Evolutionary conservation across 2,797 vertebrate genomes (phyloP).

Genomic region (Liasis olivaceus): DNA sequence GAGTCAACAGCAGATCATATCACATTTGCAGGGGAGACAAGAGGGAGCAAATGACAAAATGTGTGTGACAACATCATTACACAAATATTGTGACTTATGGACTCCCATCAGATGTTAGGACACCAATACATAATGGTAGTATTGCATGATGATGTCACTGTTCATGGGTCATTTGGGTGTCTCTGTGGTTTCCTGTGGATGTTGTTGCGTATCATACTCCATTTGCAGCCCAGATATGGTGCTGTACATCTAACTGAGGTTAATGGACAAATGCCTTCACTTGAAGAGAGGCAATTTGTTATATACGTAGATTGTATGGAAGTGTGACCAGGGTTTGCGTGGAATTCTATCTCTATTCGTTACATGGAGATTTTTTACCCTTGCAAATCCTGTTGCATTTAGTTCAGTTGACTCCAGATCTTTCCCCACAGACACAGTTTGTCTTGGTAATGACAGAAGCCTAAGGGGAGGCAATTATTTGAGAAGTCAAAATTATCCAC

Average conservation of each 20-base stretch:
- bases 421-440: conserved; percentile 33
- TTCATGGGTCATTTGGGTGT: not conserved
- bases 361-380: not conserved
- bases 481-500: conserved; percentile 65
- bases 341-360: not conserved
- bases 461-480: conserved; percentile 65
- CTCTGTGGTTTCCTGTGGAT: not conserved
- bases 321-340: not conserved
- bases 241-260: not conserved
- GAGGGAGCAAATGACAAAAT: not conserved
- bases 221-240: not conserved
- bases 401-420: conserved; percentile 34
- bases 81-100: not conserved
- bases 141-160: not conserved
- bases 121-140: not conserved
- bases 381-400: not conserved
- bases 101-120: not conserved
- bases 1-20: not conserved
- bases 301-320: not conserved
- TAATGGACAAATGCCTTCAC: not conserved
- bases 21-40: not conserved
- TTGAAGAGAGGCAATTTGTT: not conserved
- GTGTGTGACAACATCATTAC: not conserved
- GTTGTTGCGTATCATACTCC: not conserved
- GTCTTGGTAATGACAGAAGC: conserved; percentile 47